Conservation (phyloP, 2,113 vertebrate genomes). For the Erythrocercus mccallii region DNA sequence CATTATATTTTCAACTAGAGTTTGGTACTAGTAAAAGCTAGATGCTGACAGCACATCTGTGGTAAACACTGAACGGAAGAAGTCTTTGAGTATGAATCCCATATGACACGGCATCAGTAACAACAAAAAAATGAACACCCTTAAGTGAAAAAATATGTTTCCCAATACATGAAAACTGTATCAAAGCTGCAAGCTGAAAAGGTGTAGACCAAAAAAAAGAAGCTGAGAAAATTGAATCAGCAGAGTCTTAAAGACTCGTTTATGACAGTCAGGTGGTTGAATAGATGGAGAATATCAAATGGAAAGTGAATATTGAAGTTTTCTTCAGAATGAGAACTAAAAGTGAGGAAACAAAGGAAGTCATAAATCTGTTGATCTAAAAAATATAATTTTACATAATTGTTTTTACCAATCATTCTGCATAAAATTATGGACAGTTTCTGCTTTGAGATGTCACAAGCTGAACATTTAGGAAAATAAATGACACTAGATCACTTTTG, state of each 20-base stretch:
- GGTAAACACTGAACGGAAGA: background rate
- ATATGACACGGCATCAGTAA: background rate
- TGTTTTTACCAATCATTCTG: background rate
- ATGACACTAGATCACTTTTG: background rate
- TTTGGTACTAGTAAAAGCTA: background rate
- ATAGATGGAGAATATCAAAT: background rate
- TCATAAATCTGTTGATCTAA: background rate
- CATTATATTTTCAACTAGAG: background rate
- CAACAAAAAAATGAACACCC: background rate
- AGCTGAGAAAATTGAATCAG: background rate
- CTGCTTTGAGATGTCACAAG: background rate
- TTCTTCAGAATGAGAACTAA: background rate
- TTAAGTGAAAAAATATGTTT: background rate
- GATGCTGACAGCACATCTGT: background rate
- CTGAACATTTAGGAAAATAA: background rate
- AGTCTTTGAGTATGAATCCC: background rate
- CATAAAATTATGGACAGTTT: background rate
- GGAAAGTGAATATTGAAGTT: background rate
- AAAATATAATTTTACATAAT: background rate
- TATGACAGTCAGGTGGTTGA: background rate
- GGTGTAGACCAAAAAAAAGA: background rate
- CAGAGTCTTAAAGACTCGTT: background rate
- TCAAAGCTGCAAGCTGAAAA: background rate
- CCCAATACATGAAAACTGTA: background rate
- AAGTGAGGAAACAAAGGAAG: background rate